phyloP scores from a whole-genome alignment of 2,888 invertebrate species.

The Julus scanicus region DNA sequence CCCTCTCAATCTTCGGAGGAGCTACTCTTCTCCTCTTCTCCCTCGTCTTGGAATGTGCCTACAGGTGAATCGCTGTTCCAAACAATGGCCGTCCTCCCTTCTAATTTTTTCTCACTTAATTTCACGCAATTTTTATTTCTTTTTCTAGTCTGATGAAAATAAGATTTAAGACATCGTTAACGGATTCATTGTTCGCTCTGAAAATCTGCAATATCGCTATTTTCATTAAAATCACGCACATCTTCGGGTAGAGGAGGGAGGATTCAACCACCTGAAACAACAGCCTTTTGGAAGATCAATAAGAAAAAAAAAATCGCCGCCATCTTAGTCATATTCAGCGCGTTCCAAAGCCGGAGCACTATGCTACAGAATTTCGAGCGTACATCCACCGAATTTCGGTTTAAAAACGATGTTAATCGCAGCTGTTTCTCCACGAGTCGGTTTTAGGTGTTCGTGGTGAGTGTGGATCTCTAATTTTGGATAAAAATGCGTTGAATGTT shows the following conservation, averaged over 20 bases:
- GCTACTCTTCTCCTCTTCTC: neutral
- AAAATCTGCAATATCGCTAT: neutral
- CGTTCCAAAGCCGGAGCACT: neutral
- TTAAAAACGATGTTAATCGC: neutral
- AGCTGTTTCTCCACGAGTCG: neutral
- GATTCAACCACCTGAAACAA: neutral
- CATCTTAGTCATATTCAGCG: neutral
- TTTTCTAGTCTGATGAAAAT: neutral
- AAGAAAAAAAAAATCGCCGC: conserved; percentile 32
- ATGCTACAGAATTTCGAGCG: neutral
- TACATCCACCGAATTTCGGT: neutral
- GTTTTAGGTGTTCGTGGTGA: neutral
- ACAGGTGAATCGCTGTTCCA: neutral
- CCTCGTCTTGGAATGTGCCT: conserved; percentile 26
- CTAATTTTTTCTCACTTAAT: neutral
- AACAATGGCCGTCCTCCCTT: neutral
- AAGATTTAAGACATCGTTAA: neutral
- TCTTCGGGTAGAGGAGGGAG: neutral
- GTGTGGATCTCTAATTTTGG: neutral
- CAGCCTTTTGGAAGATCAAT: conserved; percentile 10
- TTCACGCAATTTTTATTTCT: neutral
- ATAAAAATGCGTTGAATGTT: neutral
- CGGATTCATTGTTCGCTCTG: neutral
- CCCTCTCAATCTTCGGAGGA: neutral
- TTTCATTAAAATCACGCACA: neutral